phyloP scores from a whole-genome alignment of 2,888 invertebrate genomes.

The Bellardia pandia region DNA sequence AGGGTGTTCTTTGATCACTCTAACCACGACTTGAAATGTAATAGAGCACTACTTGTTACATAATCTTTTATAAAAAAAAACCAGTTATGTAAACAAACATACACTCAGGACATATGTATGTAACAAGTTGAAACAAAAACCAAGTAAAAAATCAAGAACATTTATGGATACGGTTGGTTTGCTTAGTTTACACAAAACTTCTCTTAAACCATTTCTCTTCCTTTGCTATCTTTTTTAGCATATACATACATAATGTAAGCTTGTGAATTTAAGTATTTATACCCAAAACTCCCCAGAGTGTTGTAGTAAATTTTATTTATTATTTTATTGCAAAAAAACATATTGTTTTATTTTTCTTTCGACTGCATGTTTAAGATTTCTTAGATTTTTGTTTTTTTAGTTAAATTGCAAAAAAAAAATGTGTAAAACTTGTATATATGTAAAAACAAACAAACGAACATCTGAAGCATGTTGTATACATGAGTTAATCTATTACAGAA shows the following conservation, averaged over 20 bases:
- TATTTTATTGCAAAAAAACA: constrained; percentile 30
- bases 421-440: constrained; percentile 1
- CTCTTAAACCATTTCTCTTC: neutral
- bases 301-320: constrained; percentile 20
- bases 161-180: constrained; percentile 45
- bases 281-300: constrained; percentile 1
- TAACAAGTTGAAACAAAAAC: neutral
- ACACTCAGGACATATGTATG: neutral
- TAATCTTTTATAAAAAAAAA: neutral
- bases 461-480: constrained; percentile 20
- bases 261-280: neutral
- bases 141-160: constrained; percentile 27
- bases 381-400: constrained; percentile 28
- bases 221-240: neutral
- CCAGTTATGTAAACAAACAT: neutral
- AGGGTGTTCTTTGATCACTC: constrained; percentile 51
- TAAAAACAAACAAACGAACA: constrained; percentile 17
- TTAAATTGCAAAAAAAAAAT: constrained; percentile 36
- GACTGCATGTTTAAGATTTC: constrained; percentile 18
- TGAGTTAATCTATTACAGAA: constrained; percentile 25
- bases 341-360: neutral
- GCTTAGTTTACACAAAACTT: constrained; percentile 45
- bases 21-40: constrained; percentile 72
- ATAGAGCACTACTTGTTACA: constrained; percentile 64
- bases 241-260: neutral